Evolutionary conservation across 1,140 invertebrate genomes (phyloP).

Genomic region (Rhopalosiphum maidis): DNA sequence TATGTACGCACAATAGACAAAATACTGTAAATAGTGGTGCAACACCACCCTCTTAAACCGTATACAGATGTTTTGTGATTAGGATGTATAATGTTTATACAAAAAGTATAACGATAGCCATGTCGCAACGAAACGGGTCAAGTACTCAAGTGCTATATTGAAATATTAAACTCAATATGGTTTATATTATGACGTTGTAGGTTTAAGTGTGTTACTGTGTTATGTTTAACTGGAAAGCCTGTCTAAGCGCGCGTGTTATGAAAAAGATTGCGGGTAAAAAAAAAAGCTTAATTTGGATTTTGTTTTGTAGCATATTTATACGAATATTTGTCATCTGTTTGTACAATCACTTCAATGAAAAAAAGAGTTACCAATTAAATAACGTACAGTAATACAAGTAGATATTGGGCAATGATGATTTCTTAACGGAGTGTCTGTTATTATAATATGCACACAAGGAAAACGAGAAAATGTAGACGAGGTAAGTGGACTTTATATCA

Average conservation of each 20-base stretch:
- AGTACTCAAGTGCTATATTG: neutral
- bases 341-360: neutral
- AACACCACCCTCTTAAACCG: neutral
- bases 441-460: no score
- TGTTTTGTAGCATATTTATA: neutral
- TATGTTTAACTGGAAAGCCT: neutral
- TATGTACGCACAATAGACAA: neutral
- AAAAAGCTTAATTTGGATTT: neutral
- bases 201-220: neutral
- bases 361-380: neutral
- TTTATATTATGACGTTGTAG: neutral
- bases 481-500: neutral
- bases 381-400: neutral
- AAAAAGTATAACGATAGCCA: neutral
- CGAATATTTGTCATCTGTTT: neutral
- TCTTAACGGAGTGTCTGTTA: neutral
- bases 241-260: neutral
- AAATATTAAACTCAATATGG: neutral
- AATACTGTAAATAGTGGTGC: conserved; percentile 12
- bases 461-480: neutral
- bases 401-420: neutral
- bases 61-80: neutral
- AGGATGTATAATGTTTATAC: conserved; percentile 2
- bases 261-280: neutral
- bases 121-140: neutral